Base-by-base conservation (phyloP, 2,113 vertebrate genomes). In the pig (Sus scrofa) region DNA sequence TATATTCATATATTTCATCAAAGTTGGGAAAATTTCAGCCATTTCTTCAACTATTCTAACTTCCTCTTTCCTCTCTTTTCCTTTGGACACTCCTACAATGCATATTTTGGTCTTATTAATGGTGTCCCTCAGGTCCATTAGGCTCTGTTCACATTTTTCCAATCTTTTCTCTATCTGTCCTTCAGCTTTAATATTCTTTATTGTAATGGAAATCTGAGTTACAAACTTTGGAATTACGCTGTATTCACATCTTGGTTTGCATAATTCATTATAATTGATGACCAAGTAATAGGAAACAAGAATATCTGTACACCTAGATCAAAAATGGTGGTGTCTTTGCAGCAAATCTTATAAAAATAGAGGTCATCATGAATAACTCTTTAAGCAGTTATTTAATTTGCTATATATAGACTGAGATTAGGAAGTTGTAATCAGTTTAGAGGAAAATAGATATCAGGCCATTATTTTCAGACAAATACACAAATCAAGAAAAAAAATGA, bases 341-440 rank as follows among this genome's bases (percentile, higher is more conserved):
- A 32, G 44, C 32, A 30, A 4, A 1, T 2, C 0, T 56, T 88
- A 15, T 50, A 71, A 95, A 60, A 37, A 65, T 8, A n/a, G 27
- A 84, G 4, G 34, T 65, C 44, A 24, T 37, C 67, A 34, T 87
- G 63, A 95, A 89, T 54, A 95, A 4, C 7, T 74, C 5, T 56
- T 22, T 52, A 87, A 75, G 44, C 18, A 70, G 14, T 91, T 85
- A 91, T 75, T 94, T 94, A 32, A 60, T 87, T 94, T 88, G 13
- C 37, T 77, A 44, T 44, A 44, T 44, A 44, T 44, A 44, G 65
- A 52, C 7, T 86, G 56, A 95, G 22, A 62, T 93, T 89, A 56
- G 65, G 37, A 89, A 89, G 79, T 32, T 97, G 16, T 7, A 89
- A 13, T 89, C 20, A 92, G 30, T 79, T 92, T 70, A 79, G 30